These are phyloP conservation scores for Tipula confusa DNA, from an alignment of 2,888 invertebrate genomes.

Conservation along the genomic window DNA sequence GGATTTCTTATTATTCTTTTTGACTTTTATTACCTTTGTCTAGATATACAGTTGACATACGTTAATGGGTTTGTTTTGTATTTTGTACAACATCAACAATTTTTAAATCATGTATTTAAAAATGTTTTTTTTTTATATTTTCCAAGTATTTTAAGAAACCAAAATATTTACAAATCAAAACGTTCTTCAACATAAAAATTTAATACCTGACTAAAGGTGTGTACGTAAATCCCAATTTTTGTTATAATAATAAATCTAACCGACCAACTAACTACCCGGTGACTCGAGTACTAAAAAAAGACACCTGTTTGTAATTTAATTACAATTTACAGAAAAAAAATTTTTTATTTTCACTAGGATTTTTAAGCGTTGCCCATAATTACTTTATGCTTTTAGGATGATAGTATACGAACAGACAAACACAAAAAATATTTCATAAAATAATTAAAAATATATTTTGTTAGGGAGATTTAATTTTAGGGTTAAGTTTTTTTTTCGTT, in stretches of 20 bases:
- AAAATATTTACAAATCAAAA: background rate
- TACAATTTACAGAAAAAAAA: no score
- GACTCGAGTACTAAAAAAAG: background rate
- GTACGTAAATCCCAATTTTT: background rate
- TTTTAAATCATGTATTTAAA: background rate
- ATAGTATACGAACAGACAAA: background rate
- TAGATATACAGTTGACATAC: slow-evolving; percentile 15
- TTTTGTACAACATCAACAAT: background rate
- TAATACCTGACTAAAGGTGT: background rate
- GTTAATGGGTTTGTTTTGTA: background rate
- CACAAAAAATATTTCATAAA: background rate
- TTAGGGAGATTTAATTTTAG: background rate
- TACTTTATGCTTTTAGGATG: background rate
- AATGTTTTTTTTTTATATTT: background rate
- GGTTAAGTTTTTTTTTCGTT: background rate
- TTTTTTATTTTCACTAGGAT: background rate
- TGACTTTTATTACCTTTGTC: background rate
- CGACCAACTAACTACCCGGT: background rate
- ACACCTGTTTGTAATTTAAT: slow-evolving; percentile 12
- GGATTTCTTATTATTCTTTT: background rate
- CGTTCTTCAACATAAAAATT: background rate
- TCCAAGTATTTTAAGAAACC: background rate
- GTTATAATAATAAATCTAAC: background rate
- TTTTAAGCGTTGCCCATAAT: background rate
- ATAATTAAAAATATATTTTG: background rate